Conservation (phyloP, 2,113 vertebrate species). For the Rana temporaria region DNA sequence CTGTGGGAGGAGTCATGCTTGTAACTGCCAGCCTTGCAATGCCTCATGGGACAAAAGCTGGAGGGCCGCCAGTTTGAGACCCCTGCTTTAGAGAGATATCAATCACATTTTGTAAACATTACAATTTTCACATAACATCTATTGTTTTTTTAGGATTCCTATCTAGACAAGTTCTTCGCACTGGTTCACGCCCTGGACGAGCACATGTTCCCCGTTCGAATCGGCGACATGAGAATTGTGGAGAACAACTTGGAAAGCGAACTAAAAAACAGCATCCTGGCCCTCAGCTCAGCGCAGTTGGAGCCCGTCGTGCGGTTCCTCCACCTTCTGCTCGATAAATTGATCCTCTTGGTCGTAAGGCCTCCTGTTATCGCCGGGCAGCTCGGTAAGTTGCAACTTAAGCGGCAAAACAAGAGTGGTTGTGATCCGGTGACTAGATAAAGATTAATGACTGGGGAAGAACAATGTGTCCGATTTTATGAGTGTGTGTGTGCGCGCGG, state of each 20-base stretch:
- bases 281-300: slow-evolving; percentile 90
- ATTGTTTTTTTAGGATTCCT: slow-evolving; percentile 85
- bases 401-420: neutral
- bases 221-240: slow-evolving; percentile 98
- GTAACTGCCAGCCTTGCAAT: too few species aligned
- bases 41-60: too few species aligned
- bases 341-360: slow-evolving; percentile 94
- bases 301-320: slow-evolving; percentile 97
- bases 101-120: neutral
- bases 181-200: slow-evolving; percentile 97
- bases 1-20: too few species aligned
- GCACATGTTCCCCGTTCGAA: slow-evolving; percentile 97
- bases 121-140: neutral
- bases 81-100: too few species aligned
- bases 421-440: neutral
- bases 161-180: slow-evolving; percentile 97
- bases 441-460: neutral
- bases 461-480: neutral
- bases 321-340: slow-evolving; percentile 95
- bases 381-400: slow-evolving; percentile 82
- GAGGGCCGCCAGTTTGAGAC: too few species aligned
- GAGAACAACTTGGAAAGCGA: slow-evolving; percentile 97
- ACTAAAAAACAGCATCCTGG: slow-evolving; percentile 93
- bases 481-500: neutral
- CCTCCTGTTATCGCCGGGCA: slow-evolving; percentile 97